Base-by-base conservation (phyloP, 2,797 vertebrate species). In the Karalla daura region DNA sequence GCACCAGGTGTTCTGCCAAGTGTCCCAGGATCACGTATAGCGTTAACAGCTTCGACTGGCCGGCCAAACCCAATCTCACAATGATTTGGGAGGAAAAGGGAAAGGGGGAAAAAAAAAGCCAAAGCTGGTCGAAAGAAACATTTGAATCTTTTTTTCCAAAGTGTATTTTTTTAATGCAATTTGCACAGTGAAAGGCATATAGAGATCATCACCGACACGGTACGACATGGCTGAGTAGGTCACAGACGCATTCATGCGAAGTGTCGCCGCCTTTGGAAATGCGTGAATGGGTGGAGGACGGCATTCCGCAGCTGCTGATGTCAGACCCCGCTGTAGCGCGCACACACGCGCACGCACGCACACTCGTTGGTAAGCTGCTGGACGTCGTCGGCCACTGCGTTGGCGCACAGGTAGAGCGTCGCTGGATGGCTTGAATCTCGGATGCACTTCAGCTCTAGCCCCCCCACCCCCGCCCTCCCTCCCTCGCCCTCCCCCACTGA, bases 221-320 rank as follows among this genome's bases (percentile, higher is more conserved):
- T 23, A 37, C 18, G 63, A 35, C 32, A 52, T 13, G 7, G 33
- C 20, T 43, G 17, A 35, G 0, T 25, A 30, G 8, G 32, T 44
- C 37, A 53, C 46, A 47, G 40, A 43, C 4, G 25, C n/a, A 36
- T 50, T 61, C n/a, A 13, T 28, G 7, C 15, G 2, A n/a, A 21
- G 3, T 10, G 36, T 14, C 11, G 30, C 18, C 7, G 52, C 43
- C 9, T 39, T 14, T 41, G 23, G 18, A 14, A 2, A 14, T 14
- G 13, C 13, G 21, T 50, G 35, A 3, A n/a, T 35, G 1, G n/a
- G 24, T 51, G 70, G 61, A 66, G 55, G 62, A 55, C 44, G 43
- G 62, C 27, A 55, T 70, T 58, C 18, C 23, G 44, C 61, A 50
- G 71, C 43, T 66, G 45, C 51, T 49, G 0, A 25, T 35, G 47